phyloP scores from a whole-genome alignment of 2,113 vertebrate genomes.

The Limanda limanda region DNA sequence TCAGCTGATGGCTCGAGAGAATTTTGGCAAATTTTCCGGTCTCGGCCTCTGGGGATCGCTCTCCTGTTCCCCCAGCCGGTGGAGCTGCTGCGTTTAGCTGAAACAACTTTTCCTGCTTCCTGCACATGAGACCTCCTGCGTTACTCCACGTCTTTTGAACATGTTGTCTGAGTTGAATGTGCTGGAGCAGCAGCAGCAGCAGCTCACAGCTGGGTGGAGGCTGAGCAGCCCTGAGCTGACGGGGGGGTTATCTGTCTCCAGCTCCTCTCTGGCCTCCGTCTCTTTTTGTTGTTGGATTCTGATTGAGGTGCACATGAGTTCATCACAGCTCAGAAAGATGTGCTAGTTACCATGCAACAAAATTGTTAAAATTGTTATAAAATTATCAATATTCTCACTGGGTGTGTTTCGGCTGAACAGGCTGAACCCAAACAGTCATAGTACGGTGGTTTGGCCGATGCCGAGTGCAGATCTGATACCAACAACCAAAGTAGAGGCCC shows the following conservation, averaged over 20 bases:
- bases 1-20: not conserved
- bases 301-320: no score
- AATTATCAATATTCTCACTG: no score
- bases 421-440: no score
- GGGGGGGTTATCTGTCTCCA: constrained; percentile 5
- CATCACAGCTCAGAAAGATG: no score
- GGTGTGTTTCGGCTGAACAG: no score
- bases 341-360: no score
- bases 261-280: constrained; percentile 19
- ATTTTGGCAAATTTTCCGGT: constrained; percentile 35
- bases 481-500: no score
- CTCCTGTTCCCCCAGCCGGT: constrained; percentile 45
- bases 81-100: constrained; percentile 32
- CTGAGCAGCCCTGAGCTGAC: not conserved
- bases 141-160: constrained; percentile 24
- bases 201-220: not conserved
- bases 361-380: no score
- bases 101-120: constrained; percentile 43
- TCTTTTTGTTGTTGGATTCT: not conserved
- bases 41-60: constrained; percentile 27
- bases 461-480: no score
- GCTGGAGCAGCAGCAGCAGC: no score
- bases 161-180: constrained; percentile 42
- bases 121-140: constrained; percentile 27
- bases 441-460: no score